Evolutionary conservation across 37 sponge, comb jelly and placozoan genomes (phyloP), one percentile per base, ranked within the genome.

Genomic region (Haliclona indistincta): DNA sequence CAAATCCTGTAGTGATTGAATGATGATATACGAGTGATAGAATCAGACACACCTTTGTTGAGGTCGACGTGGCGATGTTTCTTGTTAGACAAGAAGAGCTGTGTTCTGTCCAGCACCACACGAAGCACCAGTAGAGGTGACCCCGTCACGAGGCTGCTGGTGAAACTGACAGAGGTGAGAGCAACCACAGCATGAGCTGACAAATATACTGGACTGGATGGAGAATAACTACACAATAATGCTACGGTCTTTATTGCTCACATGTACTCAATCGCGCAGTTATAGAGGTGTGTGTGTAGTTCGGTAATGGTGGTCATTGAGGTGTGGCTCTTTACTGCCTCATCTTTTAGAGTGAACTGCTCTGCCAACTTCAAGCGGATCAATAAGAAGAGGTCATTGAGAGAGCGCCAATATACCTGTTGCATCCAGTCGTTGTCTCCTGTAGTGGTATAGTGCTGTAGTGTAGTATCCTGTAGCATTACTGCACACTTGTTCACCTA

Each of bases 121-220:
- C 81, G 84, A 47, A 77, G 53, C 67, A 80, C 84, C 52, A 73
- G 56, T 43, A 93, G 38, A 37, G 83, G 81, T 1, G 92, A 69
- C 0, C 87, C 87, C 4, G 84, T 68, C 45, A 93, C 87, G 3
- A 93, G 17, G 51, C 74, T 93, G 23, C 86, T 85, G 15, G 94
- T 85, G n/a, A 93, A 44, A 23, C 78, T 73, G n/a, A 78, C 36
- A 0, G 85, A 86, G 28, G 75, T 80, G 32, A 89, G 15, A 28
- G 54, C 29, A 29, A 93, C 44, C 44, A 79, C 53, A 30, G 77
- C 71, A 3, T 20, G 41, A 64, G 81, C 41, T 30, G 89, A 87
- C 0, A 89, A 63, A 40, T 78, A 43, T 0, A 89, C 67, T 29
- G 94, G 94, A 26, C 94, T 93, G 75, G 5, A n/a, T 68, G 19